Conservation (phyloP, 2,888 invertebrate genomes). For the Elmis aenea region DNA sequence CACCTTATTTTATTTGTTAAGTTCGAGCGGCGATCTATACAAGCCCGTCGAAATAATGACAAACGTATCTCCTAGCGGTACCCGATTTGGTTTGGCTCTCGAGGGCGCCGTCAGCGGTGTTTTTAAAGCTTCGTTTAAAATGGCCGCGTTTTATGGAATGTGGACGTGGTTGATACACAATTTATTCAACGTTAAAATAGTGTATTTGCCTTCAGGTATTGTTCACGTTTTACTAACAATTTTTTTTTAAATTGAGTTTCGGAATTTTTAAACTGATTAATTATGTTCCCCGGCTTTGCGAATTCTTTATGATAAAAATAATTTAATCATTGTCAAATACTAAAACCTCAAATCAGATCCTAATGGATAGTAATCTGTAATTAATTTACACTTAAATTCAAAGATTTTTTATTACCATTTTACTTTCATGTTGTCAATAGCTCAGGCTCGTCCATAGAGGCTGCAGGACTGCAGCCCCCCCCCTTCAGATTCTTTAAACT, state of each 20-base stretch:
- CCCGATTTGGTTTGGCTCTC: slow-evolving; percentile 72
- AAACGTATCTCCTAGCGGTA: slow-evolving; percentile 74
- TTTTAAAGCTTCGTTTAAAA: slow-evolving; percentile 92
- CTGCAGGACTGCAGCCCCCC: too few species aligned
- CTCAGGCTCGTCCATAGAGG: too few species aligned
- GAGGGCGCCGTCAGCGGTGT: slow-evolving; percentile 91
- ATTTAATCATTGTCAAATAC: background rate
- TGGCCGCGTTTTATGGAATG: slow-evolving; percentile 94
- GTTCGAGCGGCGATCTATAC: slow-evolving; percentile 79
- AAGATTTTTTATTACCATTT: too few species aligned
- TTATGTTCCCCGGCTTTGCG: background rate
- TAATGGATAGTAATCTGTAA: too few species aligned
- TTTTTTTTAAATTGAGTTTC: too few species aligned
- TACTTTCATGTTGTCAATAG: too few species aligned
- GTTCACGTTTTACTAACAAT: too few species aligned
- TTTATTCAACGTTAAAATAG: slow-evolving; percentile 88
- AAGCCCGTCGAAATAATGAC: slow-evolving; percentile 89
- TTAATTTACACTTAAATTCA: too few species aligned
- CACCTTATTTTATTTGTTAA: slow-evolving; percentile 90
- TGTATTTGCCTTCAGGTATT: slow-evolving; percentile 87
- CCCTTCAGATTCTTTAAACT: too few species aligned
- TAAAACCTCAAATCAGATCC: background rate
- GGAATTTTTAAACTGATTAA: too few species aligned
- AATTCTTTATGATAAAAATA: background rate
- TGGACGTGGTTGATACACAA: slow-evolving; percentile 99